Evolutionary conservation across 2,888 invertebrate genomes (phyloP).

Genomic region (Odontomyia ornata): DNA sequence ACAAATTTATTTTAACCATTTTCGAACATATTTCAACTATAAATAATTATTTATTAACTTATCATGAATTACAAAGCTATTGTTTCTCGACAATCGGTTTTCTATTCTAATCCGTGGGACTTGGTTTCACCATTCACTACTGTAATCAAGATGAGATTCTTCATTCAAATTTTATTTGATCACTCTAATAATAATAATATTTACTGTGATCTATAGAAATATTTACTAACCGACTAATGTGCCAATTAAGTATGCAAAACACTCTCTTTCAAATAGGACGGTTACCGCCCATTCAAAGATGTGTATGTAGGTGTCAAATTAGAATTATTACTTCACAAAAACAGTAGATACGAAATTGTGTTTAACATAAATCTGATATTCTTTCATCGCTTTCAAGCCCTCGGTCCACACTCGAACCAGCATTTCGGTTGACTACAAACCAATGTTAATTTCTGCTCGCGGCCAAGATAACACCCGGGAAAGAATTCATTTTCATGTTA

Average conservation of each 20-base stretch:
- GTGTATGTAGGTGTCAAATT: conserved; percentile 29
- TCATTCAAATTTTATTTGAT: neutral
- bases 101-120: neutral
- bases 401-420: neutral
- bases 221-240: neutral
- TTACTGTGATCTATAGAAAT: neutral
- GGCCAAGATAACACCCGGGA: neutral
- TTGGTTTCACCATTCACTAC: neutral
- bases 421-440: neutral
- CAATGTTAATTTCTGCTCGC: neutral
- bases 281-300: neutral
- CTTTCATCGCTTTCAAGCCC: neutral
- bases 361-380: neutral
- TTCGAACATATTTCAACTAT: no score
- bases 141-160: neutral
- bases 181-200: neutral
- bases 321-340: conserved; percentile 7
- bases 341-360: neutral
- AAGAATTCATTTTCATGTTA: neutral
- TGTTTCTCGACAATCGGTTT: no score
- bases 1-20: no score
- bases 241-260: neutral
- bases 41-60: no score
- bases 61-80: no score
- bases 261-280: neutral